Base-by-base conservation (phyloP, 64 coral and sea anemone species). In the Exaiptasia diaphana region DNA sequence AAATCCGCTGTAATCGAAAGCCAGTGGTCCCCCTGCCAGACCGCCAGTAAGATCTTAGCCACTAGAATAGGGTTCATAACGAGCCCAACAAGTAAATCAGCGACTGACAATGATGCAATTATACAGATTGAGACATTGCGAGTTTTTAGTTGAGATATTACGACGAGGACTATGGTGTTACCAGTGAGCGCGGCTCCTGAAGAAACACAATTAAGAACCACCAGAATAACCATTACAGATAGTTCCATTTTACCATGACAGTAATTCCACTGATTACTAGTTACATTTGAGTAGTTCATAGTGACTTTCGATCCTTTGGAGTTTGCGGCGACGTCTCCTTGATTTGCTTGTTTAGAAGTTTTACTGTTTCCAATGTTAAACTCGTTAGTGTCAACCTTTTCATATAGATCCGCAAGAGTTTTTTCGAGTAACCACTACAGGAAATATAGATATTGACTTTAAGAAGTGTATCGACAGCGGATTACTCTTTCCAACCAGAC, bases 31-130 rank as follows among this genome's bases (percentile, higher is more conserved):
- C 82, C 70, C 75, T 85, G 82, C 82, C 82, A 85, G 0, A 58
- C 18, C 29, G 36, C 29, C 70, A 85, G 4, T 20, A 58, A 46
- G 7, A 64, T 52, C 68, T 93, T 93, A 2, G 58, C 41, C 15
- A 75, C 70, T 35, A 93, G 77, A 27, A 93, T 53, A 8, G 90
- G 90, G 24, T 93, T 86, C 68, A 93, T 86, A 18, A 93, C 18
- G 3, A 93, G 36, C 5, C 90, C 85, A 14, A 86, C 76, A 2
- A 67, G 75, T 18, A 93, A 25, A 61, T 93, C 90, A 2, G 85
- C 90, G 0, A 62, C 34, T 4, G 90, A 83, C 36, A 93, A 61
- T 0, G 90, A 93, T 28, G 83, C 76, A 2, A 93, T 86, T 29
- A 93, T 69, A 45, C 82, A 93, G 50, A 87, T 86, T 1, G 90